Conservation (phyloP, 35 echinoderm and acorn worm species). For the Holothuria glaberrima region DNA sequence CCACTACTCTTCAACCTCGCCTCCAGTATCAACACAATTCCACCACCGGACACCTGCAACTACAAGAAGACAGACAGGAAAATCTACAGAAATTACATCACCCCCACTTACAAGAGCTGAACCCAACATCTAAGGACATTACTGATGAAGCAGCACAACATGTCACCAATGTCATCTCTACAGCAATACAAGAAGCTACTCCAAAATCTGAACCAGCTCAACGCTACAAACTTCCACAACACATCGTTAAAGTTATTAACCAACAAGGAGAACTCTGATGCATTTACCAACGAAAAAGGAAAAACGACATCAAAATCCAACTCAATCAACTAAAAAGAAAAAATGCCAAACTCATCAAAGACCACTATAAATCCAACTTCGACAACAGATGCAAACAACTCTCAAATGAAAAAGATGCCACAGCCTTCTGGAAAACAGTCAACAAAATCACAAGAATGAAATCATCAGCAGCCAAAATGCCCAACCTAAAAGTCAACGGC, state of each 20-base stretch:
- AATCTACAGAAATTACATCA: too few species aligned
- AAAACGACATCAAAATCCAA: background rate
- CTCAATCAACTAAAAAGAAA: background rate
- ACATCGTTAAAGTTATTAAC: background rate
- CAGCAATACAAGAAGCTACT: background rate
- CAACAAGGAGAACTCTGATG: background rate
- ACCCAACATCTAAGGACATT: background rate
- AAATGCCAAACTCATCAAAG: too few species aligned
- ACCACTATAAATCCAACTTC: too few species aligned
- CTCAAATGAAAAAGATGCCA: too few species aligned
- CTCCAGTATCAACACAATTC: too few species aligned
- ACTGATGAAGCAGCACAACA: constrained; percentile 6
- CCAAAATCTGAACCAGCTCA: too few species aligned
- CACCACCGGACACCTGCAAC: too few species aligned
- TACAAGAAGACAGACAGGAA: too few species aligned
- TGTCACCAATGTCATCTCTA: constrained; percentile 5
- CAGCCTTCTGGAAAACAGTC: too few species aligned
- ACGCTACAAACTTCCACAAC: constrained; percentile 6
- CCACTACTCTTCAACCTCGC: too few species aligned
- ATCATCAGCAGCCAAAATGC: too few species aligned
- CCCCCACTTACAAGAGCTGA: background rate
- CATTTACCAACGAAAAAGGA: background rate
- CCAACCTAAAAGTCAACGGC: background rate
- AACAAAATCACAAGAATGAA: background rate
- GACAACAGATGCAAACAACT: too few species aligned